Evolutionary conservation across 1,140 invertebrate genomes (phyloP).

Genomic region (Polypedilum vanderplanki): DNA sequence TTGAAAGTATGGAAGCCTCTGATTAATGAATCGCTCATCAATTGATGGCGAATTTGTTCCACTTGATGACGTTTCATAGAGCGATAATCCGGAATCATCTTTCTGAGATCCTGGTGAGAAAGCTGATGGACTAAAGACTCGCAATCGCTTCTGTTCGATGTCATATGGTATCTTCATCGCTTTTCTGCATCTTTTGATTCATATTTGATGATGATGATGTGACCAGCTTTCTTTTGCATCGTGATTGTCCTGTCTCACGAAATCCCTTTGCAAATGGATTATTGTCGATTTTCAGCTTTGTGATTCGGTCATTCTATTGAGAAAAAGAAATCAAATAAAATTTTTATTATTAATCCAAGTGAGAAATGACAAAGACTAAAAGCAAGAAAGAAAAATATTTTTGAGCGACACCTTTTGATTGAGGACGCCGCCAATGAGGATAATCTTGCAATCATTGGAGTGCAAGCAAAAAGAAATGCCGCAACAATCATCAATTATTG

Average conservation of each 20-base stretch:
- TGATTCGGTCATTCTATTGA: slow-evolving; percentile 76
- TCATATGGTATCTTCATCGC: not conserved
- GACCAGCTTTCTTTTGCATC: slow-evolving; percentile 56
- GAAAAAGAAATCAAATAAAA: slow-evolving; percentile 36
- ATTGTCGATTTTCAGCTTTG: slow-evolving; percentile 86
- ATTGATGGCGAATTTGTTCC: slow-evolving; percentile 9
- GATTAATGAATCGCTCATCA: slow-evolving; percentile 1
- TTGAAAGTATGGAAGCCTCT: slow-evolving; percentile 7
- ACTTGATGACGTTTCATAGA: not conserved
- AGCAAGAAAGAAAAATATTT: no score
- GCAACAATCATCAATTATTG: slow-evolving; percentile 21
- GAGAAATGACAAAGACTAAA: no score
- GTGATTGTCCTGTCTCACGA: slow-evolving; percentile 69
- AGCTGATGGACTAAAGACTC: slow-evolving; percentile 2
- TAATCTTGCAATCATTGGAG: not conserved
- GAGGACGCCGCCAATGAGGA: slow-evolving; percentile 19
- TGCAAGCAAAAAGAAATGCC: not conserved
- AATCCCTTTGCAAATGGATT: slow-evolving; percentile 96
- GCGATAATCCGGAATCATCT: slow-evolving; percentile 1
- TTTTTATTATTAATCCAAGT: no score
- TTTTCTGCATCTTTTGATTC: not conserved
- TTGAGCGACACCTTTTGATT: not conserved
- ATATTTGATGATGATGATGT: slow-evolving; percentile 32
- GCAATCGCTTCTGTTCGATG: not conserved
- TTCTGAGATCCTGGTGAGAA: slow-evolving; percentile 1